These are phyloP conservation scores for Ormyrus nitidulus DNA, from an alignment of 2,888 invertebrate species.

Conservation along the genomic window DNA sequence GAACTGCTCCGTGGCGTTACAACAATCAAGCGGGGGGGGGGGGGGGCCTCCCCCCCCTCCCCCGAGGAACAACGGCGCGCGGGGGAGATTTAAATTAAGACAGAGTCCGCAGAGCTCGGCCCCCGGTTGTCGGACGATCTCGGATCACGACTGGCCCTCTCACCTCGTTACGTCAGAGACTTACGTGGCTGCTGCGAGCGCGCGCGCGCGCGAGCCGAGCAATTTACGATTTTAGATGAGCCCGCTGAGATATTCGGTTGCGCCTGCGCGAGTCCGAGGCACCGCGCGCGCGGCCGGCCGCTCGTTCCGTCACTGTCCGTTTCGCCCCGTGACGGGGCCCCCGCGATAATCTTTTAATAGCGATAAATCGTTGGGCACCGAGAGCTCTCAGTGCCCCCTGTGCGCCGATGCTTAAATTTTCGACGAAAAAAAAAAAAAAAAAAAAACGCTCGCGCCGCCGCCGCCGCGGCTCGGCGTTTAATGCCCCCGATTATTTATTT, in stretches of 20 bases:
- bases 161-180: slow-evolving; percentile 56
- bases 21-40: background rate
- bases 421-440: slow-evolving; percentile 20
- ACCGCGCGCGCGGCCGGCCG: slow-evolving; percentile 10
- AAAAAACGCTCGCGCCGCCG: background rate
- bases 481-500: too few species aligned
- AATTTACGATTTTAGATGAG: slow-evolving; percentile 58
- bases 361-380: slow-evolving; percentile 48
- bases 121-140: slow-evolving; percentile 47
- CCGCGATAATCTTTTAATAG: slow-evolving; percentile 56
- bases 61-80: too few species aligned
- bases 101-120: slow-evolving; percentile 15
- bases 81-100: slow-evolving; percentile 55
- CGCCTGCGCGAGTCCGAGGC: background rate
- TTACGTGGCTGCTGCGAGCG: slow-evolving; percentile 39
- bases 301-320: slow-evolving; percentile 56
- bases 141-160: slow-evolving; percentile 53
- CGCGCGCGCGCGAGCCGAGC: background rate
- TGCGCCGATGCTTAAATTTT: background rate
- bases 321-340: slow-evolving; percentile 9
- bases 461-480: too few species aligned
- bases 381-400: background rate
- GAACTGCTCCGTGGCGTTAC: slow-evolving; percentile 22
- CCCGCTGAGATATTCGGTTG: slow-evolving; percentile 51
- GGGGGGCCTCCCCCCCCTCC: too few species aligned